These are phyloP conservation scores for Maconellicoccus hirsutus DNA, from an alignment of 1,140 invertebrate genomes.

Conservation along the genomic window DNA sequence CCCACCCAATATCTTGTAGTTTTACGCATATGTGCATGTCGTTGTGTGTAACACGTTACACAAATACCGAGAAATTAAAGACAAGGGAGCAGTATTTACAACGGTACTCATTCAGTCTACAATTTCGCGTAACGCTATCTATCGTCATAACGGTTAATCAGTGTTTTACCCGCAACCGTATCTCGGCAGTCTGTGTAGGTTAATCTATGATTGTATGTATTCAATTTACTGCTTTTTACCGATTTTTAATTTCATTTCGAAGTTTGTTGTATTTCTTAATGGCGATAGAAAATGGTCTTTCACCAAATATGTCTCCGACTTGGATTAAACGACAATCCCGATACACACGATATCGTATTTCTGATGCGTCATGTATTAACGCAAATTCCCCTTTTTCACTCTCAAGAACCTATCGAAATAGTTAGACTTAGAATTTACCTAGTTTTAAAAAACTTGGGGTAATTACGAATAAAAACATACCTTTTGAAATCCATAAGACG, in stretches of 20 bases:
- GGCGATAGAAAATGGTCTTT: slow-evolving; percentile 76
- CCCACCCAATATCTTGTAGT: too few species aligned
- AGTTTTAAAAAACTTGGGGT: background rate
- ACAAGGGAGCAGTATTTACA: background rate
- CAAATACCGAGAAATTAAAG: background rate
- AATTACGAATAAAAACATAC: slow-evolving; percentile 33
- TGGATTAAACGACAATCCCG: slow-evolving; percentile 64
- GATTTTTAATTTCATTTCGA: slow-evolving; percentile 66
- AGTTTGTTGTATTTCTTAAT: slow-evolving; percentile 73
- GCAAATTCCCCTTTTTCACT: slow-evolving; percentile 72
- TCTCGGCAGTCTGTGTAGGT: too few species aligned
- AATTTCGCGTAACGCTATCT: too few species aligned
- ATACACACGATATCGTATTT: slow-evolving; percentile 71
- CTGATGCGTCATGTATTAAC: slow-evolving; percentile 76
- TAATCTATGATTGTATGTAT: too few species aligned
- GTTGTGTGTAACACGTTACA: too few species aligned
- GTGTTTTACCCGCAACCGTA: too few species aligned
- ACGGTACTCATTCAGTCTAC: background rate
- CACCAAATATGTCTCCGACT: slow-evolving; percentile 76
- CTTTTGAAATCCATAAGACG: slow-evolving; percentile 59
- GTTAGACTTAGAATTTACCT: background rate
- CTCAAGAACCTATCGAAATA: slow-evolving; percentile 46
- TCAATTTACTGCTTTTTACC: slow-evolving; percentile 35
- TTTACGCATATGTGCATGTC: too few species aligned
- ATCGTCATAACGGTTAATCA: too few species aligned